phyloP scores from a whole-genome alignment of 2,888 invertebrate species.

The Spatulosminthurus flaviceps region DNA sequence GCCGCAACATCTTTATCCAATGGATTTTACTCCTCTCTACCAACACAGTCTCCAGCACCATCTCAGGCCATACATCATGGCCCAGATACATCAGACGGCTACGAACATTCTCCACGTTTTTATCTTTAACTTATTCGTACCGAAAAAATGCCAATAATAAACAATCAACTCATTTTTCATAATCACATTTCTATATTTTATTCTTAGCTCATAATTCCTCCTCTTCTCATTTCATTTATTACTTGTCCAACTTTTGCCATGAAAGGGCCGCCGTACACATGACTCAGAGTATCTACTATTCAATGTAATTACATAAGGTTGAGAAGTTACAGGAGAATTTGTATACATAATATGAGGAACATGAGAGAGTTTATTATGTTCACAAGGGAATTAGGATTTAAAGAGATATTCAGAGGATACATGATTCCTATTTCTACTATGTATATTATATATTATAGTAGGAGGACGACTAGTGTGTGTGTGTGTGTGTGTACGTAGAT shows the following conservation, averaged over 20 bases:
- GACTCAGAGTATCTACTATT: too few relatives aligned
- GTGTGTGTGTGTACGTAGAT: too few relatives aligned
- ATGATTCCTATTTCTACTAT: too few relatives aligned
- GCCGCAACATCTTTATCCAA: slow-evolving; percentile 53
- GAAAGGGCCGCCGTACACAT: not conserved
- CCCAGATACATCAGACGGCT: too few relatives aligned
- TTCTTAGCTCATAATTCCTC: not conserved
- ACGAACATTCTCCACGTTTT: not conserved
- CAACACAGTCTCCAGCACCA: slow-evolving; percentile 1
- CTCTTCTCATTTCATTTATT: not conserved
- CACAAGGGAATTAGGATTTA: too few relatives aligned
- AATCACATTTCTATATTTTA: slow-evolving; percentile 23
- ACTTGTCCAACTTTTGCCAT: not conserved
- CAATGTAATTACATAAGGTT: too few relatives aligned
- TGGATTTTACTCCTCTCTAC: slow-evolving; percentile 45
- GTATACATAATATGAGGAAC: too few relatives aligned
- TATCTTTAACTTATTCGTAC: slow-evolving; percentile 11
- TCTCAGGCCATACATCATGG: not conserved
- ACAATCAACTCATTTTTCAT: slow-evolving; percentile 17
- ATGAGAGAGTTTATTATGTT: too few relatives aligned
- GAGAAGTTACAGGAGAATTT: too few relatives aligned
- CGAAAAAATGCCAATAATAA: slow-evolving; percentile 1
- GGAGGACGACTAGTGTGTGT: too few relatives aligned
- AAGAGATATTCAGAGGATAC: too few relatives aligned
- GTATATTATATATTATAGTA: too few relatives aligned